phyloP scores from a whole-genome alignment of 2,113 vertebrate species.

The Centropus bengalensis region DNA sequence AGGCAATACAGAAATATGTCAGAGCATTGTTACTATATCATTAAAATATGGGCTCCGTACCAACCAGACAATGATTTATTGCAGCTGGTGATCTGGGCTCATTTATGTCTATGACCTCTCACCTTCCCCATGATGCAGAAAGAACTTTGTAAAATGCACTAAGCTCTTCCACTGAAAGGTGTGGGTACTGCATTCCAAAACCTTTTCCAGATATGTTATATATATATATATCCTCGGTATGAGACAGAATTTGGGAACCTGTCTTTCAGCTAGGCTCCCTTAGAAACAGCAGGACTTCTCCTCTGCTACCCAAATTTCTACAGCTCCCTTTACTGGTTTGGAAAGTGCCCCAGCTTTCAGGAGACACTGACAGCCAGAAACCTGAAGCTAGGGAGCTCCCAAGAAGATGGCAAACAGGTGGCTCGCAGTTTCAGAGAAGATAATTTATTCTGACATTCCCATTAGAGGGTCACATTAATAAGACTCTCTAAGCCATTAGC shows the following conservation, averaged over 20 bases:
- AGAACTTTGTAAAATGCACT: not conserved
- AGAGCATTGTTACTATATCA: not conserved
- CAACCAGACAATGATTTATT: not conserved
- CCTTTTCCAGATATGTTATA: not conserved
- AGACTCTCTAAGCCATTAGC: not conserved
- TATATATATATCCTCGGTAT: not conserved
- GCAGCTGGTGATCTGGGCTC: not conserved
- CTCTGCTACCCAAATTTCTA: not conserved
- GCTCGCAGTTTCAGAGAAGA: not conserved
- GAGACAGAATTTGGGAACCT: not conserved
- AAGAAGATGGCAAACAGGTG: not conserved
- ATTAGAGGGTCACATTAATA: not conserved
- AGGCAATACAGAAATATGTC: not conserved
- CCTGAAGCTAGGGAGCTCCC: not conserved
- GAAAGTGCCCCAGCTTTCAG: not conserved
- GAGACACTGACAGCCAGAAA: not conserved
- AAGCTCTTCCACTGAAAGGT: not conserved
- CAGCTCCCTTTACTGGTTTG: not conserved
- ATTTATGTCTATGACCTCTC: not conserved
- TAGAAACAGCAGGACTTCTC: not conserved
- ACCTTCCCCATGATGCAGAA: not conserved
- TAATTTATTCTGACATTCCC: conserved; percentile 23
- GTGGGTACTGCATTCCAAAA: not conserved
- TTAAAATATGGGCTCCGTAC: not conserved
- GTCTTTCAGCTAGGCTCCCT: not conserved